Conservation (phyloP, 2,797 vertebrate genomes). For the Dendrocincla tyrannina region DNA sequence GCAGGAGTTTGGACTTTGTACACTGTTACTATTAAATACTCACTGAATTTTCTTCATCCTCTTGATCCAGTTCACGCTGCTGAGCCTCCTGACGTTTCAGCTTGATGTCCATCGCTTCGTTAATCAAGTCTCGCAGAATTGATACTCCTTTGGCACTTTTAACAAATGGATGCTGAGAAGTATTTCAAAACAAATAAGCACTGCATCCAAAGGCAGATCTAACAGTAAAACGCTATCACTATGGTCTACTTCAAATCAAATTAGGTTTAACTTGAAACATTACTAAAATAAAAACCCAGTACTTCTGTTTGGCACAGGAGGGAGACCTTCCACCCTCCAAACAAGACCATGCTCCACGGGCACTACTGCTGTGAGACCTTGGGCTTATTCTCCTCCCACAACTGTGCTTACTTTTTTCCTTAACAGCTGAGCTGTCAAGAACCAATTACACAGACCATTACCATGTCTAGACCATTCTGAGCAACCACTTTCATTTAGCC, state of each 20-base stretch:
- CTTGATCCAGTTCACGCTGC: conserved; percentile 88
- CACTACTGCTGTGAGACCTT: not conserved
- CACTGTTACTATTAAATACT: not conserved
- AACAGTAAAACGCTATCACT: not conserved
- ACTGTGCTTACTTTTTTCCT: not conserved
- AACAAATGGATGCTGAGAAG: conserved; percentile 87
- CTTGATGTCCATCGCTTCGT: conserved; percentile 93
- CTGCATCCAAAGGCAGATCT: not conserved
- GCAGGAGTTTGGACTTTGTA: not conserved
- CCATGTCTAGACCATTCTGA: not conserved
- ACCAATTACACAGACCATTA: not conserved
- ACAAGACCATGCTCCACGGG: not conserved
- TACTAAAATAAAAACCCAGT: not conserved
- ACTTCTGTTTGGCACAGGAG: not conserved
- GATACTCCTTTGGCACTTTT: conserved; percentile 88
- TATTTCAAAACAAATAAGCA: conserved; percentile 1
- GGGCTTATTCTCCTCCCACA: not conserved
- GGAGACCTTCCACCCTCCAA: not conserved
- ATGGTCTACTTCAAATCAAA: not conserved
- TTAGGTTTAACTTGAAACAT: not conserved
- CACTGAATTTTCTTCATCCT: conserved; percentile 94
- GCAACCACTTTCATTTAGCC: not conserved
- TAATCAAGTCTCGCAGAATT: conserved; percentile 88
- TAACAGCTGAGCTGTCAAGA: not conserved
- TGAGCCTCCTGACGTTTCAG: conserved; percentile 86